Base-by-base conservation (phyloP, 1,140 invertebrate species). In the Drosophila athabasca region DNA sequence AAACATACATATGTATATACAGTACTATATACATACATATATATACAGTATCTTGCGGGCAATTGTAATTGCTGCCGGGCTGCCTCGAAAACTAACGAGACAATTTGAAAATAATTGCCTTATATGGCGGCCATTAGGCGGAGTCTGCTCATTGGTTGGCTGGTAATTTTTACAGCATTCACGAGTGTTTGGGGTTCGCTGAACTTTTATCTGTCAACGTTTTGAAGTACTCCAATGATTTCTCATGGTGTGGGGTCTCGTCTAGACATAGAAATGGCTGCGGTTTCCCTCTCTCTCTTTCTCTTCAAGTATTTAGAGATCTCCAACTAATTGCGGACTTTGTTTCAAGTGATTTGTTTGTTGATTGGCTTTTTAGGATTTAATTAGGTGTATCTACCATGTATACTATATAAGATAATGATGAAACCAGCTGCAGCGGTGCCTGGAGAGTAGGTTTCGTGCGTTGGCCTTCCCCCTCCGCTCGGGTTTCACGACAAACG, bases 61-160 rank as follows among this genome's bases (percentile, higher is more conserved):
- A 76, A 80, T 73, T 62, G 82, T 85, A 85, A 87, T 87, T 85
- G 80, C 80, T 59, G 62, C 50, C 35, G 35, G 13, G 59, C 80
- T 79, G 82, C 45, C 79, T 78, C 68, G 46, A 78, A 70, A 87
- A 59, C 81, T 87, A 85, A 85, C 81, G 82, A 85, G 78, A 87
- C 81, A 85, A 85, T 85, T 85, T 87, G 73, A 87, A 85, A 87
- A 87, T 85, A 85, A 85, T 85, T 85, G 81, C 74, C 41, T 45
- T 74, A 85, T 85, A 85, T 75, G 74, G 82, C 82, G 62, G 69
- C 78, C 82, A 85, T 87, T 87, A 75, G 68, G 73, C 73, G 59
- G 61, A 82, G 78, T 45, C 49, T 59, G 72, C 72, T 53, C 81
- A 84, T 84, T 84, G 80, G 80, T 50, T 66, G 82, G 17, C 17